Evolutionary conservation across 2,113 vertebrate species (phyloP), one percentile per base, ranked within the genome.

Genomic region (Pelobates fuscus): DNA sequence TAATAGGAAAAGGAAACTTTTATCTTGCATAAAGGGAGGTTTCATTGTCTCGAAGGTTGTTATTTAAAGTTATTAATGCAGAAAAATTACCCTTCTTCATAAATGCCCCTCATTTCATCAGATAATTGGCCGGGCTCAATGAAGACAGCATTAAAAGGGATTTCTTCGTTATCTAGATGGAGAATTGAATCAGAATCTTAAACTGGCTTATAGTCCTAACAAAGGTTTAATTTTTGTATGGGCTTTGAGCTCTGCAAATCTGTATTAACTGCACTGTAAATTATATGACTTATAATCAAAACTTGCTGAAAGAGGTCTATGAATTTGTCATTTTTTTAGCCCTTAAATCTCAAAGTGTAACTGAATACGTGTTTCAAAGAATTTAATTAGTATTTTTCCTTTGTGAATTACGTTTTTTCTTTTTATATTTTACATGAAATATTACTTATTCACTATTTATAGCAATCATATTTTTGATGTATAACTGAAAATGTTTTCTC

Each of bases 61-160:
- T 88, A 85, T 83, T 80, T 86, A 80, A 90, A 80, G 76, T 80
- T 84, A 84, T 83, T 87, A 90, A 90, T 87, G 80, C 83, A 46
- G 82, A 66, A 80, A 87, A 89, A 89, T 88, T 89, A 84, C 71
- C 0, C 0, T 83, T 81, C 77, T 86, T 59, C 83, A 87, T 41
- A 89, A 89, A 84, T 78, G 79, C 68, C 81, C 70, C 72, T 89
- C 79, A 84, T 88, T 87, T 86, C 66, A 84, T 78, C 70, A 82
- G 74, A 79, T 83, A 82, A 83, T 89, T 85, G 72, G 72, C 78
- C 82, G 83, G 76, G 71, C 80, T 89, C 86, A 80, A 29, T 81
- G 79, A 88, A 83, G 86, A 71, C 78, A 80, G 77, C 80, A 87
- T 80, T 80, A 44, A 67, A 82, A 84, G 82, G 80, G 80, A 82